These are phyloP conservation scores for Octopus sinensis DNA, from an alignment of 1,140 invertebrate species.

Conservation along the genomic window DNA sequence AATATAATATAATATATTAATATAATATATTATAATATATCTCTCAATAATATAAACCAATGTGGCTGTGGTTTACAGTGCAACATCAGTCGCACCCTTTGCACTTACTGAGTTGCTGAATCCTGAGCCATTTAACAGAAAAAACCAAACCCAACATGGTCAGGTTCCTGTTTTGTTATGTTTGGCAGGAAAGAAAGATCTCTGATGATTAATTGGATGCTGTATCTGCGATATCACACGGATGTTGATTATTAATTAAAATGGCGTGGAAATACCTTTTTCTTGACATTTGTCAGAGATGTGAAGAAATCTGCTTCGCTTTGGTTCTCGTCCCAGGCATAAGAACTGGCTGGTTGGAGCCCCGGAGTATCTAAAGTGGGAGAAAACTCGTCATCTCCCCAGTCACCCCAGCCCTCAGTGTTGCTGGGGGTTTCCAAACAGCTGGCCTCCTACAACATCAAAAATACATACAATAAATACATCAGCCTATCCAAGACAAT, in stretches of 20 bases:
- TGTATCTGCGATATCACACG: not conserved
- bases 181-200: not conserved
- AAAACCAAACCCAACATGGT: not conserved
- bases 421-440: conserved; percentile 19
- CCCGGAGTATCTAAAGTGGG: conserved; percentile 36
- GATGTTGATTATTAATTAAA: not conserved
- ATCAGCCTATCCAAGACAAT: not conserved
- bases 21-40: too few relatives aligned
- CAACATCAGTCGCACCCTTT: too few relatives aligned
- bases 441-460: conserved; percentile 10
- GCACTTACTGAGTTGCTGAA: too few relatives aligned
- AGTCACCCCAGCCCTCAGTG: conserved; percentile 61
- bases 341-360: conserved; percentile 41
- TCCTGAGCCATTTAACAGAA: not conserved
- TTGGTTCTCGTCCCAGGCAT: conserved; percentile 41
- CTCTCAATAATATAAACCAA: too few relatives aligned
- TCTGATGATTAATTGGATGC: not conserved
- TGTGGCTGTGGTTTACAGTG: too few relatives aligned
- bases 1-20: too few relatives aligned
- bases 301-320: conserved; percentile 44
- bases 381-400: conserved; percentile 73
- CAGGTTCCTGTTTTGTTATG: not conserved
- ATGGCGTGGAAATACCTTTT: conserved; percentile 13
- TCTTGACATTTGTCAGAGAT: conserved; percentile 24
- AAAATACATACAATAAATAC: conserved; percentile 2